Evolutionary conservation across 2,113 vertebrate species (phyloP).

Genomic region (Prochilodus magdalenae): DNA sequence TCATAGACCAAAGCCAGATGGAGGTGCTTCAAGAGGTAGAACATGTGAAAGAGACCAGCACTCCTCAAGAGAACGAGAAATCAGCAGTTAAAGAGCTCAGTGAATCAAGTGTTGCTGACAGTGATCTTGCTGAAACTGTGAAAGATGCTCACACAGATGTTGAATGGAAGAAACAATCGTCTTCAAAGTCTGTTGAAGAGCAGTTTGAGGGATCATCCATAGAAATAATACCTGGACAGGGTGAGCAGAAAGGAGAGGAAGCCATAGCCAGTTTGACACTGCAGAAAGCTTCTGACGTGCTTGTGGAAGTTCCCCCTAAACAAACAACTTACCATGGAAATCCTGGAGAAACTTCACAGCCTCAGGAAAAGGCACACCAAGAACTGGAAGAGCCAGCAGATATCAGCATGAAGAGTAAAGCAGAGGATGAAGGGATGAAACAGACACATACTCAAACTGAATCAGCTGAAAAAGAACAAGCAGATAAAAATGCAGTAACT

Average conservation of each 20-base stretch:
- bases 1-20: neutral
- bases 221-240: constrained; percentile 8
- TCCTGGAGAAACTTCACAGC: neutral
- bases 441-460: neutral
- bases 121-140: too few relatives aligned
- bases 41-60: neutral
- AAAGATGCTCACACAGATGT: neutral
- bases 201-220: neutral
- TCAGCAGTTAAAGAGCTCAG: neutral
- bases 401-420: neutral
- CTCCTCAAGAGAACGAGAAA: neutral
- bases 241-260: neutral
- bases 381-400: neutral
- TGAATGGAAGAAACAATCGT: neutral
- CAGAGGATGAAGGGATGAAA: neutral
- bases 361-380: neutral
- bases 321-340: too few relatives aligned
- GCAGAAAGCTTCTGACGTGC: neutral
- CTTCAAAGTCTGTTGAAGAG: neutral
- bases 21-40: neutral
- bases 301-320: neutral
- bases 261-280: neutral
- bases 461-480: neutral
- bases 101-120: neutral
- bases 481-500: neutral